Base-by-base conservation (phyloP, 2,888 invertebrate genomes). In the Seira ritae region DNA sequence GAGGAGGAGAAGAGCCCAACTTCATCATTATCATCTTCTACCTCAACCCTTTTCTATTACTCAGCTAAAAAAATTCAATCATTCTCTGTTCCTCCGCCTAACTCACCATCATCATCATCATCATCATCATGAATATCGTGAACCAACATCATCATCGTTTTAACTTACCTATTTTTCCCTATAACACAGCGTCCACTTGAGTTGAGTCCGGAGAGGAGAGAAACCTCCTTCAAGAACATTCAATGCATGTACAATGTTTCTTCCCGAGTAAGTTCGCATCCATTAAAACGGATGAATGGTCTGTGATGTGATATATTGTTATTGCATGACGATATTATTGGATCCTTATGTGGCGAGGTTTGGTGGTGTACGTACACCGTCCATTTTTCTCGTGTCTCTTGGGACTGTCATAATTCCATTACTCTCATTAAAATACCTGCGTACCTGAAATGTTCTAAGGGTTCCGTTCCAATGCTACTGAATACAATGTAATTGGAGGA, bases 31-130 rank as follows among this genome's bases (percentile, higher is more conserved):
- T 15, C 50, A 50, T 50, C 62, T 55, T 12, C n/a, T 55, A 55
- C 15, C 17, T 55, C 17, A 17, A n/a, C 55, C 55, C 62, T 15
- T 62, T 19, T 62, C 62, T 19, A 62, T 62, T 50, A 50, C 50
- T 50, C 62, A 22, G 62, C 62, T 31, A 62, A 62, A 62, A 62
- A 19, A 62, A 62, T 62, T 62, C 22, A 62, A 62, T 62, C 62
- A 62, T 62, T 20, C 22, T 20, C 62, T 19, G 20, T 62, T 62
- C 62, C 20, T 62, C 62, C 62, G 62, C 20, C 19, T 62, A 17
- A 15, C 55, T 62, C 62, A 62, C 8, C 62, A 60, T 4, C 17
- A n/a, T 8, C 22, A 20, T 19, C 62, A 3, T 50, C 6, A 50
- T 62, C 62, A 55, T 55, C 15, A 55, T 12, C 15, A 15, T 55